Conservation (phyloP, 2,888 invertebrate species). For the Laspeyria flexula region DNA sequence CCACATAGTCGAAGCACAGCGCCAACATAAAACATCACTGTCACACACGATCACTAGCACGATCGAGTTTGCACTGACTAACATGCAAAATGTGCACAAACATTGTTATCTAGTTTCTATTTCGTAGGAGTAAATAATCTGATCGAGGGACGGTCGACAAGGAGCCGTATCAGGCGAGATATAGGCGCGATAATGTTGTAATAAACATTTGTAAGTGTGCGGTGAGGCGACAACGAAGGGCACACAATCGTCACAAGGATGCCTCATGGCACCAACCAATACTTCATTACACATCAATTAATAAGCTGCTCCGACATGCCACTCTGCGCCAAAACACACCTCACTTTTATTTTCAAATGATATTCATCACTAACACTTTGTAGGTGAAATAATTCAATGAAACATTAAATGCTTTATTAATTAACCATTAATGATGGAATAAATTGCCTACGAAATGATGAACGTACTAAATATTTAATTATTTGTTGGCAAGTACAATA, state of each 20-base stretch:
- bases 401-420: no score
- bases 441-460: not conserved
- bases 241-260: conserved; percentile 13
- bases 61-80: conserved; percentile 48
- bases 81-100: conserved; percentile 56
- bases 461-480: conserved; percentile 32
- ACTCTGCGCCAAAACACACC: not conserved
- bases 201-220: conserved; percentile 17
- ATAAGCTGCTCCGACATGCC: conserved; percentile 27
- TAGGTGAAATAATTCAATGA: no score
- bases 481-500: conserved; percentile 31
- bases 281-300: conserved; percentile 38
- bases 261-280: conserved; percentile 15
- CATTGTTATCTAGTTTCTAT: conserved; percentile 58
- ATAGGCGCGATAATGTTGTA: conserved; percentile 38
- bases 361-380: no score
- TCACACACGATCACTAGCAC: conserved; percentile 40
- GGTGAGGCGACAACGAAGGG: conserved; percentile 4
- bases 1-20: conserved; percentile 60
- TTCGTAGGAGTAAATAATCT: conserved; percentile 62
- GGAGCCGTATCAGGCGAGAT: conserved; percentile 49
- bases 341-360: not conserved
- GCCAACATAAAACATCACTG: conserved; percentile 40
- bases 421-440: not conserved
- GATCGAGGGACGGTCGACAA: conserved; percentile 44